Percentiles rank a stretch among this genome's conserved stretches.
phyloP scores from a whole-genome alignment of 2,888 invertebrate genomes.

The Stenoptilia bipunctidactyla region DNA sequence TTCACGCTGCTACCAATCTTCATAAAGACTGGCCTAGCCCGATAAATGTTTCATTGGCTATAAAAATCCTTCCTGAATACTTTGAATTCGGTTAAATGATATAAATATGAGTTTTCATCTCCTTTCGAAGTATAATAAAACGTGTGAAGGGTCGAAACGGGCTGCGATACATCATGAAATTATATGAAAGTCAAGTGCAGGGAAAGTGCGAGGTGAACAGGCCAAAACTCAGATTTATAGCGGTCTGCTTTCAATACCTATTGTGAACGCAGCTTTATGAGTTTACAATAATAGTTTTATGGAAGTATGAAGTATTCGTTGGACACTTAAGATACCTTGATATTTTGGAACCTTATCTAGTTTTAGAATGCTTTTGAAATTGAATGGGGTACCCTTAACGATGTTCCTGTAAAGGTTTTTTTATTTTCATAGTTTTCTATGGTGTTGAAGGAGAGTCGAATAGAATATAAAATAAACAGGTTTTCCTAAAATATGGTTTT shows the following conservation, averaged over 20 bases:
- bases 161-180: slow-evolving; percentile 66
- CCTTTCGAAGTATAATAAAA: slow-evolving; percentile 50
- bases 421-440: no score
- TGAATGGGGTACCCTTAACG: no score
- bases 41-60: no score
- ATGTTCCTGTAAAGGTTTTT: no score
- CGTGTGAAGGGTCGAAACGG: slow-evolving; percentile 64
- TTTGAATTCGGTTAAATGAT: slow-evolving; percentile 23
- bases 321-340: slow-evolving; percentile 1
- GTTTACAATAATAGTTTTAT: slow-evolving; percentile 44
- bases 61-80: slow-evolving; percentile 23
- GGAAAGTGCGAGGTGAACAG: slow-evolving; percentile 59
- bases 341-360: background rate
- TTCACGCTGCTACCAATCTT: no score
- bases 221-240: slow-evolving; percentile 52
- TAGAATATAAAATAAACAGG: no score
- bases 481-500: no score
- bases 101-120: slow-evolving; percentile 5
- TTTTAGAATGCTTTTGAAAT: background rate
- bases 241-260: slow-evolving; percentile 64
- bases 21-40: no score
- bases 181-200: slow-evolving; percentile 69
- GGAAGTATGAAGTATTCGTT: slow-evolving; percentile 28
- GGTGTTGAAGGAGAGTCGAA: no score
- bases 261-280: slow-evolving; percentile 54